A percentile compares a stretch with the other conserved stretches of the same genome.
These are phyloP conservation scores for Epicampocera succincta DNA, from an alignment of 2,888 invertebrate genomes.

Conservation along the genomic window DNA sequence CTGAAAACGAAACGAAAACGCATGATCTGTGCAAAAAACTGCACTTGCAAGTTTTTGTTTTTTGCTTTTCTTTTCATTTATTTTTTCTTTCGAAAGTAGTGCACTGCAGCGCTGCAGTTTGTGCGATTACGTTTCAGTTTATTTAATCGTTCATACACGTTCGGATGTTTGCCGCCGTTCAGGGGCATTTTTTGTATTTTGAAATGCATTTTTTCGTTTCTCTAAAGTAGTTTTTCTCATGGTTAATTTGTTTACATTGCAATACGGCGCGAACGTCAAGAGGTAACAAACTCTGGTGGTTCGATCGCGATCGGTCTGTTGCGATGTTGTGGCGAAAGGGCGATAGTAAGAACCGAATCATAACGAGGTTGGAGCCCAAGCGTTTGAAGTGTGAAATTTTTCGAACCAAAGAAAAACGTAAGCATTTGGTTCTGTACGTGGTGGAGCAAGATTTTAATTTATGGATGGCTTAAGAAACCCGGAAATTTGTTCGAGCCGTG, in stretches of 20 bases:
- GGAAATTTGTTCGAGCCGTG: background rate
- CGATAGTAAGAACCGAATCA: background rate
- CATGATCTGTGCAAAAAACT: conserved; percentile 41
- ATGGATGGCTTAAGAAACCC: background rate
- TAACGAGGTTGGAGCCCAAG: background rate
- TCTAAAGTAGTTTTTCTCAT: conserved; percentile 47
- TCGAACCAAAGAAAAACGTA: no score
- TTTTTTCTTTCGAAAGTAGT: conserved; percentile 23
- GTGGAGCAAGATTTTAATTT: no score
- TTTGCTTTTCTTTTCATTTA: conserved; percentile 8
- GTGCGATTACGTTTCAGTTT: conserved; percentile 20
- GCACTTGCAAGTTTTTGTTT: conserved; percentile 20
- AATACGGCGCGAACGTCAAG: conserved; percentile 19
- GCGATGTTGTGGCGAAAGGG: background rate
- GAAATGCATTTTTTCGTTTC: conserved; percentile 1
- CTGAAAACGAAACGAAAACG: conserved; percentile 26
- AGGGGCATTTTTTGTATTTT: conserved; percentile 35
- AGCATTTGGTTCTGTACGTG: no score
- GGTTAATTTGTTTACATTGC: conserved; percentile 60
- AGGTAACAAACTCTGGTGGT: conserved; percentile 14
- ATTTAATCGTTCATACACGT: conserved; percentile 36
- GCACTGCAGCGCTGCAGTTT: conserved; percentile 31
- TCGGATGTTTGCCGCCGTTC: conserved; percentile 18
- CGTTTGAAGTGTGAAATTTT: background rate
- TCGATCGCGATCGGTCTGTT: background rate